phyloP scores from a whole-genome alignment of 2,797 vertebrate species.

The Tinamus major region DNA sequence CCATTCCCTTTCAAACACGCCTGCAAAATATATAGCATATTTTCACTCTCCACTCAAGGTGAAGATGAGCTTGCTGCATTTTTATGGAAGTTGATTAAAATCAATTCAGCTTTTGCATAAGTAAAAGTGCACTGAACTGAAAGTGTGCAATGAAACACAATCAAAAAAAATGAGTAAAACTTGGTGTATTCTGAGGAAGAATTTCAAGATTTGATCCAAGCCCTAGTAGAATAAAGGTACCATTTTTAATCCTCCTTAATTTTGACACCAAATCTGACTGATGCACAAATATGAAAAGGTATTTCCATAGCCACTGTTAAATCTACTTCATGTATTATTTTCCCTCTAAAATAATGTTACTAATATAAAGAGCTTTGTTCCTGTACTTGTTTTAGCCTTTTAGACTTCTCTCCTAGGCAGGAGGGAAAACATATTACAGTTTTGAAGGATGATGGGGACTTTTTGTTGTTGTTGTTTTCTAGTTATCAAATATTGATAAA shows the following conservation, averaged over 20 bases:
- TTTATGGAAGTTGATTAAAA: background rate
- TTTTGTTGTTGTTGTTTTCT: background rate
- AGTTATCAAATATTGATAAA: background rate
- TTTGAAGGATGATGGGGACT: background rate
- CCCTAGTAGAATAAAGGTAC: background rate
- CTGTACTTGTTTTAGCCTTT: background rate
- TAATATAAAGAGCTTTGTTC: background rate
- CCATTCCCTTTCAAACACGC: background rate
- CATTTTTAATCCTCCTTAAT: background rate
- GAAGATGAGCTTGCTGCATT: background rate
- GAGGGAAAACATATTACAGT: background rate
- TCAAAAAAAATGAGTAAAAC: background rate
- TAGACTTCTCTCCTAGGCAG: background rate
- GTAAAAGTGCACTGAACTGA: background rate
- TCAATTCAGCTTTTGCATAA: background rate
- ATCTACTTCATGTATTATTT: rapidly evolving
- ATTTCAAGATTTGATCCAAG: background rate
- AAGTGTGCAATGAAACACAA: background rate
- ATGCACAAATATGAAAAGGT: background rate
- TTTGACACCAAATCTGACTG: background rate
- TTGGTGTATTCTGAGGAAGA: background rate
- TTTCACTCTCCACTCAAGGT: background rate
- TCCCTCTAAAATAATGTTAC: background rate
- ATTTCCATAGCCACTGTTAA: background rate
- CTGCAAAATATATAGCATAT: background rate